Evolutionary conservation across 2,888 invertebrate genomes (phyloP).

Genomic region (Sussaba pulchella): DNA sequence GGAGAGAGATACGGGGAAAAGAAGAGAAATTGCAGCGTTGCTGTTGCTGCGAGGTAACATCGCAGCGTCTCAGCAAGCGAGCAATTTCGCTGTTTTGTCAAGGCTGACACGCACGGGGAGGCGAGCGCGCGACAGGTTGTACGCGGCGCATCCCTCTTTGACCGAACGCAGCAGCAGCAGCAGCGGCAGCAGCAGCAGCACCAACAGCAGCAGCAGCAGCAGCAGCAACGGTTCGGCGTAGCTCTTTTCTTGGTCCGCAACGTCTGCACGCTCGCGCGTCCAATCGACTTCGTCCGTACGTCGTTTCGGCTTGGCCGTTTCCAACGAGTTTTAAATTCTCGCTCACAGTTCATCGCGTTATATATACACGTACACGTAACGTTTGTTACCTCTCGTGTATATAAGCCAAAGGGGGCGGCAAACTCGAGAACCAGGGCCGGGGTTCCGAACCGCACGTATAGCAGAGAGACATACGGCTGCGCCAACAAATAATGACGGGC

Average conservation of each 20-base stretch:
- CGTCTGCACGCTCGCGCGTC: slow-evolving; percentile 52
- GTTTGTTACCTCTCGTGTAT: slow-evolving; percentile 30
- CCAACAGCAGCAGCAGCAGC: neutral
- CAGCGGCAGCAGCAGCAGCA: neutral
- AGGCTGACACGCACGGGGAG: slow-evolving; percentile 66
- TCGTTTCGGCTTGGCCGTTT: slow-evolving; percentile 53
- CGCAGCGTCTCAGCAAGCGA: slow-evolving; percentile 66
- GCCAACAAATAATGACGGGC: slow-evolving; percentile 82
- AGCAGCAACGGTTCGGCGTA: neutral
- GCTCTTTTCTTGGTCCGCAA: neutral
- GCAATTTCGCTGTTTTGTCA: slow-evolving; percentile 78
- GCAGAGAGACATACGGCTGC: slow-evolving; percentile 83
- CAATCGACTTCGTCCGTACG: slow-evolving; percentile 34
- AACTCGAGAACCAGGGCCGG: slow-evolving; percentile 20
- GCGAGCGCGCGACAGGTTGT: slow-evolving; percentile 79
- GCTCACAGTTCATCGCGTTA: slow-evolving; percentile 8
- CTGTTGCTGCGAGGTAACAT: slow-evolving; percentile 13
- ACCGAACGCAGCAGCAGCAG: slow-evolving; percentile 12
- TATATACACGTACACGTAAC: neutral
- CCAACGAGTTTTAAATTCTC: slow-evolving; percentile 49
- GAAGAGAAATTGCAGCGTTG: neutral
- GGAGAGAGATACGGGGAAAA: neutral
- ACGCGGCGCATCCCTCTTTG: slow-evolving; percentile 74
- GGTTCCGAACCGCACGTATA: slow-evolving; percentile 12
- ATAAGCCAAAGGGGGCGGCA: slow-evolving; percentile 27